Conservation (phyloP, 1,140 invertebrate genomes). For the Araneus ventricosus region DNA sequence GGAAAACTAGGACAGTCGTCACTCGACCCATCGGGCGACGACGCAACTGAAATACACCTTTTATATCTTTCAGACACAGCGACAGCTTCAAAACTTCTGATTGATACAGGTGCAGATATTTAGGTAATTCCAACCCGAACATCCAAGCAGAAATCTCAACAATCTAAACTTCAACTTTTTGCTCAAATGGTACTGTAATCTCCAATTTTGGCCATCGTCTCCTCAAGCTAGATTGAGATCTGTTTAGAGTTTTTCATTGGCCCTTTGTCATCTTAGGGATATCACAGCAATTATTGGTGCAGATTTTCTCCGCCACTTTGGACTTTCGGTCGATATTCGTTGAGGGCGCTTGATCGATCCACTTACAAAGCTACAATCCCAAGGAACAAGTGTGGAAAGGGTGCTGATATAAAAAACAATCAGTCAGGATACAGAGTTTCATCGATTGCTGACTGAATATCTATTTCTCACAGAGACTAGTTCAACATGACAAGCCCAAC, state of each 20-base stretch:
- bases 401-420: background rate
- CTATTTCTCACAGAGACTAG: too few species aligned
- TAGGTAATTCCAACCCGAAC: background rate
- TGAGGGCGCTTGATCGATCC: background rate
- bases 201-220: background rate
- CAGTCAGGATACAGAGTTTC: background rate
- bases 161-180: background rate
- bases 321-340: background rate
- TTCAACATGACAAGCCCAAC: too few species aligned
- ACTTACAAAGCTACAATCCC: background rate
- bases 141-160: background rate
- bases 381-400: background rate
- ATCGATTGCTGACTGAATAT: too few species aligned
- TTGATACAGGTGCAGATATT: background rate
- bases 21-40: background rate
- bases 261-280: background rate
- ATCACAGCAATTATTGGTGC: background rate
- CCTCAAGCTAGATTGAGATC: too few species aligned
- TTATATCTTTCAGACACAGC: background rate
- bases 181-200: background rate
- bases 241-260: too few species aligned
- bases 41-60: background rate
- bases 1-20: background rate
- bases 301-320: background rate
- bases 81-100: background rate